phyloP scores from a whole-genome alignment of 2,888 invertebrate genomes.

The Amphipyra tragopoginis region DNA sequence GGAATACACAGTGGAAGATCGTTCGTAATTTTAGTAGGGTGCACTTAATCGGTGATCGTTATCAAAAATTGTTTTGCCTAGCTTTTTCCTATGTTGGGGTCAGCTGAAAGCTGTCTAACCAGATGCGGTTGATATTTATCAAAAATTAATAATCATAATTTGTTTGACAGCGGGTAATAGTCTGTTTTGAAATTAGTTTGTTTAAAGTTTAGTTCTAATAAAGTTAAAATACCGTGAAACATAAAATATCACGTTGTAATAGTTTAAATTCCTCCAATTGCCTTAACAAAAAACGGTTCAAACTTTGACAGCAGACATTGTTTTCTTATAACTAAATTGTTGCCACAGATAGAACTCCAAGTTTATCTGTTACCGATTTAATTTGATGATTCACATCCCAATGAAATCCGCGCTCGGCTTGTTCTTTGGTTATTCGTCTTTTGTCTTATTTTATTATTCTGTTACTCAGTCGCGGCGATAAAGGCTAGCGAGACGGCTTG shows the following conservation, averaged over 20 bases:
- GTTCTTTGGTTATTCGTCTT: slow-evolving; percentile 79
- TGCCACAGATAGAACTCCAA: slow-evolving; percentile 57
- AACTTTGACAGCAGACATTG: slow-evolving; percentile 56
- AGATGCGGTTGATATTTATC: too few relatives aligned
- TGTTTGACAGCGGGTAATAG: too few relatives aligned
- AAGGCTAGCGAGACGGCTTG: slow-evolving; percentile 88
- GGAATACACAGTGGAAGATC: not conserved
- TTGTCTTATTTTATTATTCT: slow-evolving; percentile 85
- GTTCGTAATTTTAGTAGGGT: not conserved
- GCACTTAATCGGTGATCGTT: too few relatives aligned
- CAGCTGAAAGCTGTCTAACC: too few relatives aligned
- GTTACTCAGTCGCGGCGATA: slow-evolving; percentile 79
- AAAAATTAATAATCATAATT: too few relatives aligned
- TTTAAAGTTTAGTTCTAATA: too few relatives aligned
- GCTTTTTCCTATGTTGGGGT: too few relatives aligned
- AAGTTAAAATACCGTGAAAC: not conserved
- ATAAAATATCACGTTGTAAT: slow-evolving; percentile 8
- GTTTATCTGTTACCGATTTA: slow-evolving; percentile 63
- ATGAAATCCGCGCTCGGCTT: slow-evolving; percentile 61
- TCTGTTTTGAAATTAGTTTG: too few relatives aligned
- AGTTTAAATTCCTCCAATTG: slow-evolving; percentile 24
- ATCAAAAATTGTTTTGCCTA: too few relatives aligned
- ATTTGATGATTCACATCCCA: slow-evolving; percentile 64
- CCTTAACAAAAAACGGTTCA: slow-evolving; percentile 18
- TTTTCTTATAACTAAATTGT: slow-evolving; percentile 59